Base-by-base conservation (phyloP, 2,797 vertebrate genomes). In the Psittacula echo region DNA sequence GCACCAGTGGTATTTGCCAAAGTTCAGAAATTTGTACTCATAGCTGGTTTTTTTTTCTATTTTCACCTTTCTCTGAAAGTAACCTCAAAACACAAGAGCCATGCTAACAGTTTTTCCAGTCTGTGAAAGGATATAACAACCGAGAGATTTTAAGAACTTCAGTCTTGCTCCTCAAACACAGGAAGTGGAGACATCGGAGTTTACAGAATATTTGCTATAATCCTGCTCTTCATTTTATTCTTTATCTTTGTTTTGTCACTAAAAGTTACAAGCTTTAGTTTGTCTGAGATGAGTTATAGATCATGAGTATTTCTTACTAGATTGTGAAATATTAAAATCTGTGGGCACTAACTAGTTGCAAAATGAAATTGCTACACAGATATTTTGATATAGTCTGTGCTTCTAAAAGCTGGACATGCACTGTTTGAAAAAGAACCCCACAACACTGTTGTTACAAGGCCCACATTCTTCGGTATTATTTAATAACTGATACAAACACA, bases 121-220 rank as follows among this genome's bases (percentile, higher is more conserved):
- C 15, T 82, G 64, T 79, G 47, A 39, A 78, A 64, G 22, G 29
- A 32, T 16, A 20, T 51, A 60, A 9, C 26, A 77, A 71, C 7
- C 76, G 26, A 77, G 91, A n/a, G 18, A 34, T 23, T 82, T 66
- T 12, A 74, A 32, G 22, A 68, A 51, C 20, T 80, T 86, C n/a
- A 34, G 44, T 53, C 47, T 24, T 83, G n/a, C 75, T 82, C 29
- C 10, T 23, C 37, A 83, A 24, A 13, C 23, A 37, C 24, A 50
- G 81, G n/a, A 82, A 80, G 3, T 45, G 30, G 73, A 78, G 73
- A 60, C 29, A 65, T 60, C 39, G 37, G 58, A 30, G 11, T 16
- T 89, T 50, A 89, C 22, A 85, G n/a, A 86, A 92, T 85, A 88
- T 89, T 94, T 94, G 47, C 64, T 91, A 29, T 85, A 60, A 61